Base-by-base conservation (phyloP, 2,797 vertebrate genomes). In the Melanotaenia maccullochi region DNA sequence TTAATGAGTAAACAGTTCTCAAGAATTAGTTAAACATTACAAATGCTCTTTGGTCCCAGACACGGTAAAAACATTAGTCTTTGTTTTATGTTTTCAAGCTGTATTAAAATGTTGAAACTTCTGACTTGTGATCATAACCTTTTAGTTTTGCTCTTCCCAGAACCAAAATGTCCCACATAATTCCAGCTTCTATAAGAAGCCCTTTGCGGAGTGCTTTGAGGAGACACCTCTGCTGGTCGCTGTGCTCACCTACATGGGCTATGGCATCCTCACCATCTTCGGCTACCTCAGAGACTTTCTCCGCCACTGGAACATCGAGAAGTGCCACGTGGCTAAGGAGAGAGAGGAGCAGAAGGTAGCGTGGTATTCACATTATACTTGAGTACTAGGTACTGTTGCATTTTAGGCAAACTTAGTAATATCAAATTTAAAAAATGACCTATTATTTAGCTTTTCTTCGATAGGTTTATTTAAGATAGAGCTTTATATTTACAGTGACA, bases 241-340 rank as follows among this genome's bases (percentile, higher is more conserved):
- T 0, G 97, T 99, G 79, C 94, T 99, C 84, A 99, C 97, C 9
- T 99, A 99, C 1, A 95, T 99, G 90, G 97, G 97, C 22, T 99
- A 99, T 0, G 97, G 97, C 60, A 97, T 99, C 68, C 97, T 99
- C 78, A 99, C 98, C 55, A 90, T 99, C 79, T 99, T 99, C 44
- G 98, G 97, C n/a, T 98, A 99, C 88, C 94, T 99, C 87, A 92
- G 97, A 65, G 97, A 99, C 90, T 98, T 98, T 91, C 92, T 99
- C 70, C 94, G 98, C 60, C 90, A 96, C n/a, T 98, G 97, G 97
- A 96, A 96, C 91, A 96, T 99, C 36, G 97, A 99, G 87, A 98
- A 96, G 81, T 98, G 97, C 88, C 94, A 97, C 54, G 93, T 97
- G 86, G 97, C 97, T 72, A 94, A 93, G 12, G 98, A 99, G 87